phyloP scores from a whole-genome alignment of 2,888 invertebrate species.

The Sesia bembeciformis region DNA sequence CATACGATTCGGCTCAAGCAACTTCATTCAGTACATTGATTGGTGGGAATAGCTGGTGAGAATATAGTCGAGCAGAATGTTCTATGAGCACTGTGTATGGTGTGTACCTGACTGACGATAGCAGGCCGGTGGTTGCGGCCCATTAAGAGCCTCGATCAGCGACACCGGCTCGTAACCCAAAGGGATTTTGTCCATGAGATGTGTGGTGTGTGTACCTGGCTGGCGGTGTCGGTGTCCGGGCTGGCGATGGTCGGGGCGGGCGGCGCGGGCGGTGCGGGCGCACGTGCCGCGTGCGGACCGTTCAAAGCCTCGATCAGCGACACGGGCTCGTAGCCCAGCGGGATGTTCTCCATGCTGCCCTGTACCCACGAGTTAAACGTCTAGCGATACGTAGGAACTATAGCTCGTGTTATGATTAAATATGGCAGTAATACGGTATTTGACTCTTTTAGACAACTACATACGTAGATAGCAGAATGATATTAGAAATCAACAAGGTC shows the following conservation, averaged over 20 bases:
- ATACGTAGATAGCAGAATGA: no score
- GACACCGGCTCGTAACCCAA: background rate
- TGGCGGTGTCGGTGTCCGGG: slow-evolving; percentile 74
- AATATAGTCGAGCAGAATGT: no score
- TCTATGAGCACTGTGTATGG: no score
- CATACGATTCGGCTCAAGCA: no score
- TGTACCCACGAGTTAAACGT: slow-evolving; percentile 20
- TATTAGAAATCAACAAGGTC: no score
- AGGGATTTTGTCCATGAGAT: background rate
- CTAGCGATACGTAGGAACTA: no score
- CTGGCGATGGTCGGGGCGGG: slow-evolving; percentile 38
- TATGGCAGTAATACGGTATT: no score
- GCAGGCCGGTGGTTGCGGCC: background rate
- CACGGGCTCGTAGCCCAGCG: slow-evolving; percentile 94
- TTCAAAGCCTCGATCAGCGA: slow-evolving; percentile 96
- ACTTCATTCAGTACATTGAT: no score
- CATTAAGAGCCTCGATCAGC: background rate
- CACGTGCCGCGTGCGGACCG: slow-evolving; percentile 83
- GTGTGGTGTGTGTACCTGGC: slow-evolving; percentile 44
- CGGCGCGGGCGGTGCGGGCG: slow-evolving; percentile 41
- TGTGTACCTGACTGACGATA: background rate
- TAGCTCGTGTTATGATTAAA: no score
- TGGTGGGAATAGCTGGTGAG: no score
- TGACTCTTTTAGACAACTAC: no score
- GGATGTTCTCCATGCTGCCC: slow-evolving; percentile 88